Base-by-base conservation (phyloP, 2,888 invertebrate genomes). In the Ichneumoninae sp. region DNA sequence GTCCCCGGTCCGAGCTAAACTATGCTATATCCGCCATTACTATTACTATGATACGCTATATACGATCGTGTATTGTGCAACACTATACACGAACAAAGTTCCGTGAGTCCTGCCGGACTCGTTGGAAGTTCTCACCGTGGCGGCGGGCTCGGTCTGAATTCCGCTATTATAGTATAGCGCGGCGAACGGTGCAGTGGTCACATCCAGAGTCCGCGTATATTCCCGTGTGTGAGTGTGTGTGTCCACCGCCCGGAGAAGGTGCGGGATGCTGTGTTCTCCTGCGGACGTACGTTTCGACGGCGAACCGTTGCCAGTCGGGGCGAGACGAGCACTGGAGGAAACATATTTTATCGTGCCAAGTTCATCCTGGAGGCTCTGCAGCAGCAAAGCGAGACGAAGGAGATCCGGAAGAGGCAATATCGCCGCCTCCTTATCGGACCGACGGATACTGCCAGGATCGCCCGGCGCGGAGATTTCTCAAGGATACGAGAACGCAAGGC, bases 321-420 rank as follows among this genome's bases (percentile, higher is more conserved):
- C 69, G 44, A 70, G 68, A 69, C 33, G n/a, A 79, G 62, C 30
- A 16, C 44, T 57, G 71, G 47, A 66, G 76, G 77, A 76, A 82
- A 79, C 81, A 85, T 86, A 83, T 86, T 86, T 86, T 83, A 86
- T 85, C 77, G 79, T 83, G 79, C 82, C 83, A 85, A 81, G 86
- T 86, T 80, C 76, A 71, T 65, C 72, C 79, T 83, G 80, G 83
- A 85, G 78, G 78, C 74, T 83, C 79, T 76, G 26, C 60, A 78
- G 69, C 16, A 30, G 65, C 40, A 19, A 65, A 52, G 40, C 10
- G 74, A 57, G 44, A 52, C 77, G 72, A 77, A 82, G 77, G 80
- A 74, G 69, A 60, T 72, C 74, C 74, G 77, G 44, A 84, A 84
- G 74, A 81, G 77, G 84, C 84, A 84, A 84, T 81, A 84, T 81